A percentile compares a stretch with the other conserved stretches of the same genome.
Evolutionary conservation across 2,797 vertebrate genomes (phyloP).

Genomic region (Cottoperca gobio): DNA sequence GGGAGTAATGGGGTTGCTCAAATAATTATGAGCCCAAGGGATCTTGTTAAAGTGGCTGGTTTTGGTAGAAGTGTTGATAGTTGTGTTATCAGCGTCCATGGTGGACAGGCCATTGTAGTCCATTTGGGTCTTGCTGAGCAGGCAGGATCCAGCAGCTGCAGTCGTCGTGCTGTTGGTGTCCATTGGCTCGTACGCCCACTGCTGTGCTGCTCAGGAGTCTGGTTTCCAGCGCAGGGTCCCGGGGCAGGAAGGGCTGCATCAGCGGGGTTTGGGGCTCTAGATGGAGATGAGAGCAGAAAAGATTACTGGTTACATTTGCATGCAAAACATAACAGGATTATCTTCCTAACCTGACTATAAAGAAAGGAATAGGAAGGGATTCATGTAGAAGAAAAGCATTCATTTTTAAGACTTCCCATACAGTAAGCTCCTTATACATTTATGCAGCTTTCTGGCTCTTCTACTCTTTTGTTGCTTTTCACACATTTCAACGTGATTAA

Average conservation of each 20-base stretch:
- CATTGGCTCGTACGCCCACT: slow-evolving; percentile 40
- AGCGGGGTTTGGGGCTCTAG: slow-evolving; percentile 61
- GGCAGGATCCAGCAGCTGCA: background rate
- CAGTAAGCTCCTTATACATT: slow-evolving; percentile 55
- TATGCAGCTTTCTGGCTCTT: slow-evolving; percentile 30
- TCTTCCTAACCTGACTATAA: slow-evolving; percentile 34
- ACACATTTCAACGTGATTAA: slow-evolving; percentile 55
- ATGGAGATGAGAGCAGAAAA: slow-evolving; percentile 32
- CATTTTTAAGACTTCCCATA: slow-evolving; percentile 43
- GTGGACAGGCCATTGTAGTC: slow-evolving; percentile 30
- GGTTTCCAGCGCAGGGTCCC: slow-evolving; percentile 61
- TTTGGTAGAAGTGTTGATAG: background rate
- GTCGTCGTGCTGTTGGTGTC: background rate
- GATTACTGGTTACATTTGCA: slow-evolving; percentile 50
- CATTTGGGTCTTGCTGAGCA: slow-evolving; percentile 36
- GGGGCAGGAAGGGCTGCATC: slow-evolving; percentile 65
- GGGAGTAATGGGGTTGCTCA: slow-evolving; percentile 36
- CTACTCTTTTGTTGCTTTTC: slow-evolving; percentile 53
- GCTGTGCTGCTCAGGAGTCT: slow-evolving; percentile 49
- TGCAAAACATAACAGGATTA: slow-evolving; percentile 59
- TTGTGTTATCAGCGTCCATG: background rate
- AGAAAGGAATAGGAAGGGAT: slow-evolving; percentile 36
- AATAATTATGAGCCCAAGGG: slow-evolving; percentile 51
- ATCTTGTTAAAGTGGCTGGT: slow-evolving; percentile 55
- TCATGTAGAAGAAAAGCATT: slow-evolving; percentile 35